Percentiles rank a stretch among this genome's conserved stretches.
Conservation (phyloP, 1,140 invertebrate genomes). For the Magallana ariakensis region DNA sequence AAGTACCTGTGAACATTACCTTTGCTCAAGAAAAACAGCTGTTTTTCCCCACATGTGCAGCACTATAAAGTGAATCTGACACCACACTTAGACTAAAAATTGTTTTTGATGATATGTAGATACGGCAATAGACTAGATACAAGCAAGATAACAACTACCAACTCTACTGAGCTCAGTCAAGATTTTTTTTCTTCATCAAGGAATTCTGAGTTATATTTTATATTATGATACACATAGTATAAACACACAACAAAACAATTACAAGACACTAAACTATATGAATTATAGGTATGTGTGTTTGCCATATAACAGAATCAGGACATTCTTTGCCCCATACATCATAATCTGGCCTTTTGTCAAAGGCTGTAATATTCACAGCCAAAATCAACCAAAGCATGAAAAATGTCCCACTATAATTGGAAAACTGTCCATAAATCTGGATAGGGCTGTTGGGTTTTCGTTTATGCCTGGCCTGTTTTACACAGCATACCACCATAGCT, state of each 20-base stretch:
- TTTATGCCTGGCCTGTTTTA: conserved; percentile 15
- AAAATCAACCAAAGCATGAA: conserved; percentile 28
- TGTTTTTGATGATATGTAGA: conserved; percentile 34
- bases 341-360: background rate
- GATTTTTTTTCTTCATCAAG: background rate
- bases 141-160: background rate
- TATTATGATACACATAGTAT: background rate
- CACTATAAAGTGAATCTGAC: conserved; percentile 38
- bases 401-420: conserved; percentile 15
- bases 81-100: conserved; percentile 25
- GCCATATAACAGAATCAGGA: background rate
- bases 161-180: background rate
- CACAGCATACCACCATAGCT: conserved; percentile 18
- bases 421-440: conserved; percentile 25
- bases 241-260: background rate
- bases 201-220: background rate
- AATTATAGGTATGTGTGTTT: background rate
- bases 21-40: conserved; percentile 33
- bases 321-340: conserved; percentile 1
- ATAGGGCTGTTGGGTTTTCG: conserved; percentile 8
- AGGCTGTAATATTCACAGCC: background rate
- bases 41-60: conserved; percentile 33
- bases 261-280: background rate
- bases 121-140: conserved; percentile 31
- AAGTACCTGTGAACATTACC: conserved; percentile 38